Percentiles rank a stretch among this genome's conserved stretches.
Conservation (phyloP, 2,797 vertebrate genomes). For the Scomberomorus guttatus region DNA sequence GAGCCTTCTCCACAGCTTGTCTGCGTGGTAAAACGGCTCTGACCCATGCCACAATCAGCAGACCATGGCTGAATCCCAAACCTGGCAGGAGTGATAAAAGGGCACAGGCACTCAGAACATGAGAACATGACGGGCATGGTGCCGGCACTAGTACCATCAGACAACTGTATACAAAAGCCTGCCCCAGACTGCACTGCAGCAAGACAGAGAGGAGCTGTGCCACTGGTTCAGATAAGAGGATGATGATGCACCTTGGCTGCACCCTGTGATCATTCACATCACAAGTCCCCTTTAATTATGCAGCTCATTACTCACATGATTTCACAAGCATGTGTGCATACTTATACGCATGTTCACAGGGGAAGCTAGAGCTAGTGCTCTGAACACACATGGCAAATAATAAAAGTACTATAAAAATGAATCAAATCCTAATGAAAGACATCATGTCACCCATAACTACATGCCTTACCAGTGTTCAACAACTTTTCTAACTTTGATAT, state of each 20-base stretch:
- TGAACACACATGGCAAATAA: slow-evolving; percentile 8
- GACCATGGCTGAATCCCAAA: slow-evolving; percentile 56
- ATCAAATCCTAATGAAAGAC: slow-evolving; percentile 15
- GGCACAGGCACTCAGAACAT: slow-evolving; percentile 41
- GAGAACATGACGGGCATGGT: slow-evolving; percentile 32
- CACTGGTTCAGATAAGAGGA: slow-evolving; percentile 33
- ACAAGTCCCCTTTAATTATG: slow-evolving; percentile 45
- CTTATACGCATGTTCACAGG: background rate
- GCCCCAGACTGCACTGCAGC: background rate
- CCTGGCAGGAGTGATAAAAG: slow-evolving; percentile 67
- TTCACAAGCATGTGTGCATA: slow-evolving; percentile 18
- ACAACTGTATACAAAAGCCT: slow-evolving; percentile 20
- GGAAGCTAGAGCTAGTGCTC: background rate
- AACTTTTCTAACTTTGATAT: no score
- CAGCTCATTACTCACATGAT: slow-evolving; percentile 41
- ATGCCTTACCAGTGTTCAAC: no score
- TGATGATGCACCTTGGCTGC: slow-evolving; percentile 35
- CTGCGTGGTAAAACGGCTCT: slow-evolving; percentile 23
- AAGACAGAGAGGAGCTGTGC: slow-evolving; percentile 32
- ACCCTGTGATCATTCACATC: slow-evolving; percentile 45
- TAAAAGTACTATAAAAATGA: slow-evolving; percentile 10
- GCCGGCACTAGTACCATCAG: slow-evolving; percentile 9
- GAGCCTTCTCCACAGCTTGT: slow-evolving; percentile 43
- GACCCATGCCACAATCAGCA: slow-evolving; percentile 33
- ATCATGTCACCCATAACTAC: background rate